A percentile compares a stretch with the other conserved stretches of the same genome.
phyloP scores from a whole-genome alignment of 2,113 vertebrate genomes.

The Otis tarda region DNA sequence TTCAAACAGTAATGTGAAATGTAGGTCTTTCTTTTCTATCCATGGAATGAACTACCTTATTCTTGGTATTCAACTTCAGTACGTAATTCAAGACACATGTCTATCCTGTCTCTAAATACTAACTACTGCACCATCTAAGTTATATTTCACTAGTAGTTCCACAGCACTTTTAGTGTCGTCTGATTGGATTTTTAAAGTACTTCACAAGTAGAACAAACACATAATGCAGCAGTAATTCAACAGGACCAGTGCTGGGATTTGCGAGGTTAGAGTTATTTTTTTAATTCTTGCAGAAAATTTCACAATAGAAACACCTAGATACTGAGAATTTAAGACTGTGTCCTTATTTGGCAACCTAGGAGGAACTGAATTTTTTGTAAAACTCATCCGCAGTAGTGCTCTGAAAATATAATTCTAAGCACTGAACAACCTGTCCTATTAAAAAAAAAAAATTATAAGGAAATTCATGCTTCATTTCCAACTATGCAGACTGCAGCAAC shows the following conservation, averaged over 20 bases:
- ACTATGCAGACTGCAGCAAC: background rate
- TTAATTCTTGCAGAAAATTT: background rate
- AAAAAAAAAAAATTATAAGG: background rate
- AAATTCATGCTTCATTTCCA: background rate
- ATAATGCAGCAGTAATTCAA: background rate
- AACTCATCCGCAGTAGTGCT: background rate
- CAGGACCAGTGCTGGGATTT: background rate
- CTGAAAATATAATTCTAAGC: background rate
- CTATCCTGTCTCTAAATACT: background rate
- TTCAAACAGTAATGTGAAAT: background rate
- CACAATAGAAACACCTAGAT: background rate
- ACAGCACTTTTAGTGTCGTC: background rate
- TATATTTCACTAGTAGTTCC: background rate
- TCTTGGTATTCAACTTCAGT: background rate
- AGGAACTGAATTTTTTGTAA: background rate
- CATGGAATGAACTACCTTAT: background rate
- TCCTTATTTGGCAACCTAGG: background rate
- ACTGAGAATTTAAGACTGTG: background rate
- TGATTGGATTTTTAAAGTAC: background rate
- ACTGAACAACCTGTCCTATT: background rate
- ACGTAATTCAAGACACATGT: background rate
- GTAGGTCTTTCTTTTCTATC: background rate
- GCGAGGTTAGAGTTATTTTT: background rate
- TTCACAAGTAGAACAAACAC: background rate
- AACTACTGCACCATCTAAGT: background rate